Evolutionary conservation across 2,888 invertebrate species (phyloP), one percentile per base, ranked within the genome.

Genomic region (Zeuzera pyrina): DNA sequence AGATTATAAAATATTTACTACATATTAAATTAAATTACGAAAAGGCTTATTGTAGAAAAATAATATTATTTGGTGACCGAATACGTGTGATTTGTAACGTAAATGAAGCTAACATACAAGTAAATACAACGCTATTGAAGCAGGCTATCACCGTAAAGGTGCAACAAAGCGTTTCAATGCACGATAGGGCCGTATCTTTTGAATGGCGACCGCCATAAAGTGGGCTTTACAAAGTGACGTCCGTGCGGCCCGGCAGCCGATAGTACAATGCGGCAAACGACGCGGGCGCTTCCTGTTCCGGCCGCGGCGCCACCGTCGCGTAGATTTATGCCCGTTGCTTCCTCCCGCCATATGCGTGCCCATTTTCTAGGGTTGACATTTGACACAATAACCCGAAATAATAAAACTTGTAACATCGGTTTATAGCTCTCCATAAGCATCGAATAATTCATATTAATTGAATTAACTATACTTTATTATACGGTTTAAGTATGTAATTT

Each of bases 261-360:
- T 77, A 78, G 59, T 71, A 84, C 84, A 84, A 81, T 83, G 81
- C 74, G 79, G 74, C 79, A 81, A 81, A 81, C 84, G 84, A 83
- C 79, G 78, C 48, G 69, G 66, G 67, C 63, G 61, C 77, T 78
- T 84, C 83, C 84, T 67, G 46, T 79, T 81, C 81, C 83, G 79
- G 79, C 65, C 77, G 64, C 76, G 72, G 73, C 73, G 76, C 74
- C 73, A 74, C 74, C 46, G 72, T 73, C 69, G 70, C 71, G 41
- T 57, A 79, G 79, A 83, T 83, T 83, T 83, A 83, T 83, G 81
- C 74, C 66, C 62, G 70, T 57, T 71, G 68, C 78, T 81, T 81
- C 81, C 81, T 77, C 64, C 66, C 61, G 60, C 66, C 77, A 73
- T 77, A 77, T 78, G 79, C 71, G 64, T 64, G 62, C 53, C 37